phyloP scores from a whole-genome alignment of 2,888 invertebrate genomes.

The Ferrisia virgata region DNA sequence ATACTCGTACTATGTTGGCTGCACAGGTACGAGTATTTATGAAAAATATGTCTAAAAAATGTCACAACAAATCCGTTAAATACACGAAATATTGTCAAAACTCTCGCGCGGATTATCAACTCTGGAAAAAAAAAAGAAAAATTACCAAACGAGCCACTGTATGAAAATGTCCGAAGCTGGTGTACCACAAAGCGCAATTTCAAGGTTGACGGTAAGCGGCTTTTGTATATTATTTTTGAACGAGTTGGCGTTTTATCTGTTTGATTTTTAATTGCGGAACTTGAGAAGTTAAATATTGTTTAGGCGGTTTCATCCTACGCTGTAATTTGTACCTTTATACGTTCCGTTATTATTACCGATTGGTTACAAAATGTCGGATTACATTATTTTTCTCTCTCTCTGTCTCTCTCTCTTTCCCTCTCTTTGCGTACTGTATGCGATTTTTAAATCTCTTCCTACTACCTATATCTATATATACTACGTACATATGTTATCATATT shows the following conservation, averaged over 20 bases:
- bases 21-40: neutral
- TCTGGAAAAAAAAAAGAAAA: neutral
- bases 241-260: constrained; percentile 28
- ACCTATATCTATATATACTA: too few relatives aligned
- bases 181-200: neutral
- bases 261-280: constrained; percentile 33
- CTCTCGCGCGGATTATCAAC: neutral
- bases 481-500: too few relatives aligned
- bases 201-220: constrained; percentile 27
- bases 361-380: constrained; percentile 32
- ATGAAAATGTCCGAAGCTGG: constrained; percentile 13
- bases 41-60: neutral
- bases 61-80: constrained; percentile 30
- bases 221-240: neutral
- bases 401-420: too few relatives aligned
- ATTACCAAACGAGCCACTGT: neutral
- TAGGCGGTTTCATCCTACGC: constrained; percentile 21
- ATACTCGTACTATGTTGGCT: neutral
- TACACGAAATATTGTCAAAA: constrained; percentile 20
- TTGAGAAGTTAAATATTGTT: constrained; percentile 31
- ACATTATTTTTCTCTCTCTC: neutral
- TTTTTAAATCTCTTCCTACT: constrained; percentile 32
- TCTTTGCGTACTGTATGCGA: neutral
- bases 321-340: constrained; percentile 28
- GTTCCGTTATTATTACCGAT: constrained; percentile 33